Base-by-base conservation (phyloP, 2,888 invertebrate species). In the Cyclophora punctaria region DNA sequence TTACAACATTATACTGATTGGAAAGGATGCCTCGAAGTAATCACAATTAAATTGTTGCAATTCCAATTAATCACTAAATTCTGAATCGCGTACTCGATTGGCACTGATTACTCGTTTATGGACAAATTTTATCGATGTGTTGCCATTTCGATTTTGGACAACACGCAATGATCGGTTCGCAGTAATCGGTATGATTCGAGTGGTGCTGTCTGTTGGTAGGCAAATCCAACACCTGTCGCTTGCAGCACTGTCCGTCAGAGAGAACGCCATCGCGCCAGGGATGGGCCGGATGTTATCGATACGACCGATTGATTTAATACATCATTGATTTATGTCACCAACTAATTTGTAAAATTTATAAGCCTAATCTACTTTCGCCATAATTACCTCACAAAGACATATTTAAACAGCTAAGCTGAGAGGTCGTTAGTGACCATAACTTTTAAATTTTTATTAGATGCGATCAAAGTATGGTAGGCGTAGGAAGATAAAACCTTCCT, bases 221-320 rank as follows among this genome's bases (percentile, higher is more conserved):
- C 51, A 52, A 46, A 57, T 54, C 51, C 59, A 63, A 64, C 80
- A 81, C 76, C 81, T 81, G 79, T 81, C 81, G 77, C 79, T 78
- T 69, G 70, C 64, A 78, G 78, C 79, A 69, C 51, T 63, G 62
- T 61, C 66, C 68, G 73, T 72, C 75, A 63, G 67, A 56, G 68
- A 63, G 59, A 55, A 68, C 61, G 51, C 56, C 56, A 59, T 62
- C 52, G 48, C 6, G 34, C 44, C 65, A 69, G 69, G 40, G 63
- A 54, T 58, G 66, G 49, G 57, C 33, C 44, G 33, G 37, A 5
- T 37, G 37, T 37, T 37, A 37, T 37, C 37, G 37, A 37, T 37
- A 37, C 20, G 2, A 20, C 20, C 20, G 20, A 20, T 37, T 37
- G 37, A 5, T 37, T 37, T 37, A 37, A 37, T 5, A 37, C 5